These are phyloP conservation scores for Thaumetopoea pityocampa DNA, from an alignment of 1,140 invertebrate genomes.

Conservation along the genomic window DNA sequence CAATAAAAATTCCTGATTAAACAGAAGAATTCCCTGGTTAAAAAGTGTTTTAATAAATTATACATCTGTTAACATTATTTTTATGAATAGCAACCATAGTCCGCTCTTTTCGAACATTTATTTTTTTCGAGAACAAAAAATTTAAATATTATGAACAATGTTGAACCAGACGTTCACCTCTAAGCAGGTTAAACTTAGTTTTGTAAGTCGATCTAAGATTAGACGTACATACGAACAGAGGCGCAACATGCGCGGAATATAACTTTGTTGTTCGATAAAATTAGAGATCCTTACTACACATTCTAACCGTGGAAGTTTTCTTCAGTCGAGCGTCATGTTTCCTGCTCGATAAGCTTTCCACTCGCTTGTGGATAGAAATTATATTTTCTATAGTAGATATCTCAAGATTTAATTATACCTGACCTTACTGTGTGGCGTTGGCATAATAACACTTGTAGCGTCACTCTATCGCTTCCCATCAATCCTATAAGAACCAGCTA, in stretches of 20 bases:
- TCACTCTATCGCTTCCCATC: no score
- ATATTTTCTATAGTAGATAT: no score
- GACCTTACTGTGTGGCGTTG: no score
- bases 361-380: no score
- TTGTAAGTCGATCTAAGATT: slow-evolving; percentile 38
- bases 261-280: slow-evolving; percentile 44
- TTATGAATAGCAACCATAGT: no score
- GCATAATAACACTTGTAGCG: no score
- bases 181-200: slow-evolving; percentile 44
- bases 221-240: slow-evolving; percentile 36
- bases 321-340: slow-evolving; percentile 21
- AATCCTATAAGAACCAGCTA: no score
- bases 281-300: slow-evolving; percentile 33
- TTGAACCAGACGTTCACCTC: slow-evolving; percentile 21
- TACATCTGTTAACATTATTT: no score
- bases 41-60: slow-evolving; percentile 18
- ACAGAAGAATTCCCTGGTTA: slow-evolving; percentile 4
- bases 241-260: slow-evolving; percentile 32
- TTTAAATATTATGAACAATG: slow-evolving; percentile 16
- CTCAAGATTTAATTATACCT: no score
- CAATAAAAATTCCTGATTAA: slow-evolving; percentile 1
- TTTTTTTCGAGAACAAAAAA: slow-evolving; percentile 12
- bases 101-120: no score
- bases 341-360: slow-evolving; percentile 16
- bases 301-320: slow-evolving; percentile 29